These are phyloP conservation scores for Tipula confusa DNA, from an alignment of 2,888 invertebrate genomes.

Conservation along the genomic window DNA sequence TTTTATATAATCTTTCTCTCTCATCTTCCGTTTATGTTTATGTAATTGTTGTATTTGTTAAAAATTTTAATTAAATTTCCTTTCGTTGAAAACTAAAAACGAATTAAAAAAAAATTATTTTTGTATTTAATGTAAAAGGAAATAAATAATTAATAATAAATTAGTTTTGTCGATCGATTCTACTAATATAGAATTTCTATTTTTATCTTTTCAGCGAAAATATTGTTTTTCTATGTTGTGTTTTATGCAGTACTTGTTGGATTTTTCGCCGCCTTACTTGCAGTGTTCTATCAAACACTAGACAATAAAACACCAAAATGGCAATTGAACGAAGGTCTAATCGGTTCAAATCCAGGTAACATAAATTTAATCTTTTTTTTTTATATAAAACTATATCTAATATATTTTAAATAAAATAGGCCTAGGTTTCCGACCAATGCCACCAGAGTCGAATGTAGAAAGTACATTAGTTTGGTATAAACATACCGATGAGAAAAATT, in stretches of 20 bases:
- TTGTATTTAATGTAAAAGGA: background rate
- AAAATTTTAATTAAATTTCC: background rate
- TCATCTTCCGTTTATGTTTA: conserved; percentile 30
- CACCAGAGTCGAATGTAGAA: conserved; percentile 84
- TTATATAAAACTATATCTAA: too few species aligned
- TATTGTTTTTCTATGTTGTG: conserved; percentile 90
- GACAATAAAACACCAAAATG: conserved; percentile 82
- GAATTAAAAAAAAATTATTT: background rate
- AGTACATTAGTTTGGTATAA: conserved; percentile 96
- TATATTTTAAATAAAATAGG: too few species aligned
- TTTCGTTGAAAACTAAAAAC: background rate
- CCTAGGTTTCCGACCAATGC: conserved; percentile 95
- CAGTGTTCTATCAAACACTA: conserved; percentile 91
- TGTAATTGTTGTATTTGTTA: conserved; percentile 32
- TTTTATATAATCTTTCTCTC: background rate
- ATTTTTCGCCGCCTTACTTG: conserved; percentile 92
- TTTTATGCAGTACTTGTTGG: conserved; percentile 90
- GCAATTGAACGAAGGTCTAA: conserved; percentile 79
- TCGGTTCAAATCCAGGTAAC: conserved; percentile 90
- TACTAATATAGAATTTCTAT: conserved; percentile 34
- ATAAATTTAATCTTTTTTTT: background rate
- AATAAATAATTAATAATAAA: background rate
- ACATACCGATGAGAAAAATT: conserved; percentile 56
- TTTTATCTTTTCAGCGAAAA: conserved; percentile 73
- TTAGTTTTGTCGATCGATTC: conserved; percentile 31